A percentile compares a stretch with the other conserved stretches of the same genome.
Evolutionary conservation across 2,888 invertebrate genomes (phyloP).

Genomic region (Euplexia lucipara): DNA sequence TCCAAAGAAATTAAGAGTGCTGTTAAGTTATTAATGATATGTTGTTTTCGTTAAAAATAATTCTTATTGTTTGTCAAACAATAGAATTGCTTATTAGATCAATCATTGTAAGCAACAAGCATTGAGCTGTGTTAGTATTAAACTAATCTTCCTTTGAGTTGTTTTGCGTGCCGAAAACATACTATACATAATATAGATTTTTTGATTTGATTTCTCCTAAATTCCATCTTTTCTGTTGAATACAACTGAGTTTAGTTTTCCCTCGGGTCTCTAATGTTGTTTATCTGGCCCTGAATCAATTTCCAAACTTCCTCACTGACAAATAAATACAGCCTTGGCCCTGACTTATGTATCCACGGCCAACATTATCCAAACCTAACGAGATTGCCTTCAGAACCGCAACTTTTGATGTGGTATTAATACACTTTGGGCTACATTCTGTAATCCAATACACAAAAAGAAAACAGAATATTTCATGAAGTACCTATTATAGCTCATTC

Average conservation of each 20-base stretch:
- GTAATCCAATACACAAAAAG: too few relatives aligned
- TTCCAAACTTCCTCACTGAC: constrained; percentile 18
- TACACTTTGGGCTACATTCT: constrained; percentile 1
- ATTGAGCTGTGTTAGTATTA: neutral
- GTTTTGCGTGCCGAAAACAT: neutral
- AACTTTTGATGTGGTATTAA: neutral
- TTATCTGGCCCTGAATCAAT: constrained; percentile 17
- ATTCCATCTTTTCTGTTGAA: neutral
- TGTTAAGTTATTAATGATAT: neutral
- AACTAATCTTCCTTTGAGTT: neutral
- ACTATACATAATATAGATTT: neutral
- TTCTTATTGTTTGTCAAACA: constrained; percentile 18
- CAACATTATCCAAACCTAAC: constrained; percentile 27
- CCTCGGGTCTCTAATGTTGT: neutral
- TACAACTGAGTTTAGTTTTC: neutral
- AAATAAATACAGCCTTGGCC: constrained; percentile 33
- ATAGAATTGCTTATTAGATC: neutral
- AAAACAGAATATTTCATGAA: too few relatives aligned
- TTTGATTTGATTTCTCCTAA: constrained; percentile 13
- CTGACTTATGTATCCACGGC: constrained; percentile 36
- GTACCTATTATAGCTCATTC: too few relatives aligned
- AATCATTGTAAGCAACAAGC: neutral
- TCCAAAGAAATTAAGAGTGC: neutral
- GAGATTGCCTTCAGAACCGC: constrained; percentile 18
- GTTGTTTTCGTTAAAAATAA: neutral